Evolutionary conservation across 37 sponge, comb jelly and placozoan genomes (phyloP), one percentile per base, ranked within the genome.

Genomic region (Chondrosia reniformis): DNA sequence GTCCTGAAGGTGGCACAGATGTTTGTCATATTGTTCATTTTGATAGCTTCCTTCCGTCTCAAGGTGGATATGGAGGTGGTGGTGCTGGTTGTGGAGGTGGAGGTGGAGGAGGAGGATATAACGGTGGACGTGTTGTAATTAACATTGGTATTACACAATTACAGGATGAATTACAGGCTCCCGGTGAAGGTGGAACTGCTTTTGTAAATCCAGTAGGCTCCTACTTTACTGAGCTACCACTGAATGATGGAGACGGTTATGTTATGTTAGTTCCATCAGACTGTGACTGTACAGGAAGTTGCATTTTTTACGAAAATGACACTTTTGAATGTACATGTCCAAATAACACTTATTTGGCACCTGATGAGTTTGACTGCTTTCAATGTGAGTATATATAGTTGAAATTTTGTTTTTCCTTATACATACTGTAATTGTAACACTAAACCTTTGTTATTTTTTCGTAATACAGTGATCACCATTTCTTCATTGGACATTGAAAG

Each of bases 311-410:
- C n/a, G 49, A 55, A 2, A 67, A 79, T 33, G 69, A 79, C 10
- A 41, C 37, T 64, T 87, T 81, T 74, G 39, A 73, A 25, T 87
- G 88, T 61, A n/a, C 56, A 19, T 80, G 85, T 79, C 85, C 79
- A 22, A 49, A 72, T 37, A 52, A 36, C 37, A 41, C 74, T 17
- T 24, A 22, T 0, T 54, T 79, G 4, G 79, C 79, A 13, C 49
- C 79, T 21, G 74, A 84, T 42, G 72, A 33, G 8, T 41, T 44
- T 45, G 79, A 84, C 74, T 84, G 85, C 74, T 74, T 32, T 59
- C 27, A 73, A 69, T 57, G 79, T 83, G 56, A 67, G 76, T n/a
- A n/a, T n/a, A n/a, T n/a, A n/a, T n/a, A n/a, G n/a, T n/a, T n/a
- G n/a, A n/a, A n/a, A n/a, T n/a, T n/a, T n/a, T n/a, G n/a, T n/a